Conservation (phyloP, 1,140 invertebrate genomes). For the Drosophila jambulina region DNA sequence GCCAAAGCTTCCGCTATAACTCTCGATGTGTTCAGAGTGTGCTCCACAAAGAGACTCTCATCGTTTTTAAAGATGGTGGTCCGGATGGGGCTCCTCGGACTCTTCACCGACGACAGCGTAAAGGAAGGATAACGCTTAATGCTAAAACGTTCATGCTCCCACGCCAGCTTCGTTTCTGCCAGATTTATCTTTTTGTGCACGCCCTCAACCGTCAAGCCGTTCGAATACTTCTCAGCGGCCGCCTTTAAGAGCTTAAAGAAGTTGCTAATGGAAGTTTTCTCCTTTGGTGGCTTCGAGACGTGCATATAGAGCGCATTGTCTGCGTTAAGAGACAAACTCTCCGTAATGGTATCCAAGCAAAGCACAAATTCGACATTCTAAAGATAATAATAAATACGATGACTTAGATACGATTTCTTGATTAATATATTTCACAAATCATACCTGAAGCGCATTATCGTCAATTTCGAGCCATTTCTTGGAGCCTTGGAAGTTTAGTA, state of each 20-base stretch:
- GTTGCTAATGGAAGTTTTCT: conserved; percentile 90
- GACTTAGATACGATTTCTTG: neutral
- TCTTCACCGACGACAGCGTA: conserved; percentile 93
- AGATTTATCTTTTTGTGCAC: conserved; percentile 99
- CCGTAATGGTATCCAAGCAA: conserved; percentile 95
- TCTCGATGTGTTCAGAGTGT: conserved; percentile 88
- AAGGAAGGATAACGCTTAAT: conserved; percentile 96
- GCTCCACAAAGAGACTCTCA: conserved; percentile 50
- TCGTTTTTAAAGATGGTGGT: conserved; percentile 88
- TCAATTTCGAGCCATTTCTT: conserved; percentile 96
- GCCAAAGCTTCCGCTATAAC: conserved; percentile 94
- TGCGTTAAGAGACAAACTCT: conserved; percentile 85
- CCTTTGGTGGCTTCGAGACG: conserved; percentile 98
- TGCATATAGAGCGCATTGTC: conserved; percentile 91
- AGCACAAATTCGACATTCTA: conserved; percentile 95
- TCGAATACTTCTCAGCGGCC: conserved; percentile 85
- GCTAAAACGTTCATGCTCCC: conserved; percentile 99
- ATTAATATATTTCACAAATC: neutral
- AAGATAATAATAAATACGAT: conserved; percentile 74
- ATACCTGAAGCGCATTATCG: conserved; percentile 89
- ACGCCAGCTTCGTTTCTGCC: conserved; percentile 96
- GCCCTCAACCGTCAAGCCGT: conserved; percentile 89
- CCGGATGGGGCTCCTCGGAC: conserved; percentile 87
- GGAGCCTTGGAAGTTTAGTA: conserved; percentile 96
- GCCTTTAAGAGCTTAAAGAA: conserved; percentile 90